These are phyloP conservation scores for Hucho hucho DNA, from an alignment of 2,113 vertebrate species.

Conservation along the genomic window DNA sequence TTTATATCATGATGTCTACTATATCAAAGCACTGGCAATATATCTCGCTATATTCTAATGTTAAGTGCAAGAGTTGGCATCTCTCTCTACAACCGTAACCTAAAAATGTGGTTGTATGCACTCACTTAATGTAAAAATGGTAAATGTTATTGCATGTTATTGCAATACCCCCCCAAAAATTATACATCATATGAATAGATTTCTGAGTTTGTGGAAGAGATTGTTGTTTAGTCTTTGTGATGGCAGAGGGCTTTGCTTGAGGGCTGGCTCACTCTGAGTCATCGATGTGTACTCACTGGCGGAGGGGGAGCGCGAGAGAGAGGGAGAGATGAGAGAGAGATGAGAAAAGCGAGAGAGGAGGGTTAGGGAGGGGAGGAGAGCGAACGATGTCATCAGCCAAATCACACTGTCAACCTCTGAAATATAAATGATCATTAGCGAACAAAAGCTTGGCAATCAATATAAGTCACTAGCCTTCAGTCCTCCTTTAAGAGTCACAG, in stretches of 20 bases:
- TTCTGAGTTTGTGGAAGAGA: conserved; percentile 38
- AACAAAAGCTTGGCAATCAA: background rate
- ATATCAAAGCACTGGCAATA: no score
- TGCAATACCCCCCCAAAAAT: no score
- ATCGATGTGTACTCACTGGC: conserved; percentile 58
- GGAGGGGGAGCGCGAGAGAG: conserved; percentile 31
- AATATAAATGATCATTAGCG: background rate
- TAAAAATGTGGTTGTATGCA: no score
- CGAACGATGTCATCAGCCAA: background rate
- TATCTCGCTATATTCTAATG: no score
- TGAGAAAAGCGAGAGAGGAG: background rate
- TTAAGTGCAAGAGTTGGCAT: no score
- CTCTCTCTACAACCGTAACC: no score
- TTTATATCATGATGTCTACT: no score
- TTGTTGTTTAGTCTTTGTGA: conserved; percentile 48
- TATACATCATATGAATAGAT: background rate
- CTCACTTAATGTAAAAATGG: no score
- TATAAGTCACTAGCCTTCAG: background rate
- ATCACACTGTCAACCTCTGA: background rate
- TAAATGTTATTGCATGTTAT: no score
- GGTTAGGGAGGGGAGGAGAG: background rate
- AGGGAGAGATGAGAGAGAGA: background rate
- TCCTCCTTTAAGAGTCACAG: background rate
- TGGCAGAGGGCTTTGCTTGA: conserved; percentile 50
- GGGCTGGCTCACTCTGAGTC: conserved; percentile 59